phyloP scores from a whole-genome alignment of 2,888 invertebrate genomes.

The Laothoe populi region DNA sequence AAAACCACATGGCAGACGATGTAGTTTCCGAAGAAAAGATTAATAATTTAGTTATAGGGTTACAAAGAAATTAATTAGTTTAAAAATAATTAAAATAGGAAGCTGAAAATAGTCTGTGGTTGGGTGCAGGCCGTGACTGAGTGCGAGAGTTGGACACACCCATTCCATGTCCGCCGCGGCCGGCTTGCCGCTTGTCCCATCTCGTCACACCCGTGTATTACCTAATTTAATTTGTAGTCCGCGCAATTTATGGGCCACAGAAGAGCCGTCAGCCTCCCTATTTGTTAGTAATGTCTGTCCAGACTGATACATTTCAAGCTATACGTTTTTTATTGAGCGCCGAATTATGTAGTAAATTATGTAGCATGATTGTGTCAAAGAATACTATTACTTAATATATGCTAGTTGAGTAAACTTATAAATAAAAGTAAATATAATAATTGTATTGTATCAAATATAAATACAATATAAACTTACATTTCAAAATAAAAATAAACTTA shows the following conservation, averaged over 20 bases:
- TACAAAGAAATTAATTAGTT: constrained; percentile 8
- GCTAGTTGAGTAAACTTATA: constrained; percentile 4
- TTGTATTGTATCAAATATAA: too few relatives aligned
- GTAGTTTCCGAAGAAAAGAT: too few relatives aligned
- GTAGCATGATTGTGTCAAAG: too few relatives aligned
- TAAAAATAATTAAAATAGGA: constrained; percentile 34
- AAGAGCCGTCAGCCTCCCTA: constrained; percentile 69
- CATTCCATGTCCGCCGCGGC: constrained; percentile 77
- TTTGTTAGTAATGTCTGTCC: constrained; percentile 57
- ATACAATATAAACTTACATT: too few relatives aligned
- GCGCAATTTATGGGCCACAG: constrained; percentile 78
- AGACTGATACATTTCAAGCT: constrained; percentile 37
- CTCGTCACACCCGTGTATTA: constrained; percentile 81
- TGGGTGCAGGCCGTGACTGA: constrained; percentile 38
- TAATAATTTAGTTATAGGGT: not conserved
- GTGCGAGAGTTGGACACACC: constrained; percentile 68
- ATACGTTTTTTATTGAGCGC: constrained; percentile 17
- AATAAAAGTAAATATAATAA: not conserved
- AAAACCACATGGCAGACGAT: too few relatives aligned
- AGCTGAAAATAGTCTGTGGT: constrained; percentile 36
- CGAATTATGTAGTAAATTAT: not conserved
- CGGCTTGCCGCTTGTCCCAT: constrained; percentile 69
- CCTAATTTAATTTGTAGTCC: constrained; percentile 83
- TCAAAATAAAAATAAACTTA: too few relatives aligned
- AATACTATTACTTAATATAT: too few relatives aligned